Evolutionary conservation across 2,113 vertebrate genomes (phyloP), one percentile per base, ranked within the genome.

Genomic region (Jaculus jaculus): DNA sequence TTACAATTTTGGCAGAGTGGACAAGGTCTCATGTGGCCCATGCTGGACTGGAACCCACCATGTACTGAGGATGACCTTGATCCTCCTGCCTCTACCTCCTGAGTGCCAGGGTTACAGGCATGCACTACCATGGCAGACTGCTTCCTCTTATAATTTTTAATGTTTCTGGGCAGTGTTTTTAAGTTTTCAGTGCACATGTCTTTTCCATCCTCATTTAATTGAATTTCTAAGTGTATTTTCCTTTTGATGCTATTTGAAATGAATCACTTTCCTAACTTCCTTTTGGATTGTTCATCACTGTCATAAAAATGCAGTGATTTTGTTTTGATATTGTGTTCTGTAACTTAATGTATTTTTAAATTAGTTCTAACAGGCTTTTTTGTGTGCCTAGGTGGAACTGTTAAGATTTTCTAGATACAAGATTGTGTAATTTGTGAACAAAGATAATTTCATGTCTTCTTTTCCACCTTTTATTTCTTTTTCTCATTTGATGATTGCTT

Each of bases 251-350:
- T 86, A 54, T 58, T 87, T 7, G 85, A 89, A 89, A 78, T 68
- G 72, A 87, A 73, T 75, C 65, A 21, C 51, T 92, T 78, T 86
- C 28, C 87, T 60, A 21, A n/a, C 85, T 68, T 63, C 69, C 68
- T 42, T 92, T 47, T 39, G 72, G 30, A 30, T 63, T 89, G 37
- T 83, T 95, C 47, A 79, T 83, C 93, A 42, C 63, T 54, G 69
- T 28, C 26, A 7, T 26, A 94, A 81, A 84, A 94, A 83, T 58
- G 23, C 18, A 84, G 71, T 66, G 24, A 86, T 65, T 84, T 84
- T 81, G 24, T 80, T 69, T 86, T 66, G 16, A 54, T 89, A 58
- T 85, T 78, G 13, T 79, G 23, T 93, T 75, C 63, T 78, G 24
- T 32, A 78, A 71, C 12, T 18, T 79, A 51, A 58, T 79, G 77